phyloP scores from a whole-genome alignment of 2,888 invertebrate species.

The Tricholauxania praeusta region DNA sequence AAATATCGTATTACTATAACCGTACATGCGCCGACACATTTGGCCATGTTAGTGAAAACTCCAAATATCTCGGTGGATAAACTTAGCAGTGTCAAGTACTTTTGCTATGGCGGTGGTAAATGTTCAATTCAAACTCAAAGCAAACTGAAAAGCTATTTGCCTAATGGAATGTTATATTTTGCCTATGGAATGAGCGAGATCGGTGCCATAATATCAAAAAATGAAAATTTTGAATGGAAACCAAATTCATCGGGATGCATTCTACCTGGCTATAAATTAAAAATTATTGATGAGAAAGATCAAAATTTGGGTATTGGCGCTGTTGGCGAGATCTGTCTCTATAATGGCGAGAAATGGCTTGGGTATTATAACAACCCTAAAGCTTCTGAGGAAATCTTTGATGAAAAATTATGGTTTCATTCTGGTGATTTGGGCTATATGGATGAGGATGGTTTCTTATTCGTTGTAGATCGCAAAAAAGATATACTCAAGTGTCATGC shows the following conservation, averaged over 20 bases:
- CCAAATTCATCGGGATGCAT: slow-evolving; percentile 53
- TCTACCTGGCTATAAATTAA: slow-evolving; percentile 46
- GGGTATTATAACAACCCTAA: slow-evolving; percentile 59
- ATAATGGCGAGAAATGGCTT: slow-evolving; percentile 50
- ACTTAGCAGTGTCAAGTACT: slow-evolving; percentile 49
- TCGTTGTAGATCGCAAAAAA: slow-evolving; percentile 58
- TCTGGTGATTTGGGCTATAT: slow-evolving; percentile 63
- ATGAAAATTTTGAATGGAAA: slow-evolving; percentile 40
- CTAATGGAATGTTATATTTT: slow-evolving; percentile 49
- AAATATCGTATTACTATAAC: slow-evolving; percentile 55
- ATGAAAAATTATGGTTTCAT: slow-evolving; percentile 57
- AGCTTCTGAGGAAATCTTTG: slow-evolving; percentile 51
- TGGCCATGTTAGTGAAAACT: slow-evolving; percentile 50
- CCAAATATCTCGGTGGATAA: slow-evolving; percentile 48
- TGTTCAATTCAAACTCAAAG: slow-evolving; percentile 49
- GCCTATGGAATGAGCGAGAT: slow-evolving; percentile 59
- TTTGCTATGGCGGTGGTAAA: slow-evolving; percentile 55
- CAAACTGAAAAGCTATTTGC: slow-evolving; percentile 49
- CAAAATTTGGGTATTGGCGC: slow-evolving; percentile 50
- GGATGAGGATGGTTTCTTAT: slow-evolving; percentile 56
- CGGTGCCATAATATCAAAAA: slow-evolving; percentile 42
- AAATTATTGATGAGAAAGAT: slow-evolving; percentile 56
- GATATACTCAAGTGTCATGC: slow-evolving; percentile 57
- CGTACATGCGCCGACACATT: slow-evolving; percentile 51
- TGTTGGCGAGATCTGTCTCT: slow-evolving; percentile 57